phyloP scores from a whole-genome alignment of 2,888 invertebrate genomes.

The Harpagoxenus sublaevis region DNA sequence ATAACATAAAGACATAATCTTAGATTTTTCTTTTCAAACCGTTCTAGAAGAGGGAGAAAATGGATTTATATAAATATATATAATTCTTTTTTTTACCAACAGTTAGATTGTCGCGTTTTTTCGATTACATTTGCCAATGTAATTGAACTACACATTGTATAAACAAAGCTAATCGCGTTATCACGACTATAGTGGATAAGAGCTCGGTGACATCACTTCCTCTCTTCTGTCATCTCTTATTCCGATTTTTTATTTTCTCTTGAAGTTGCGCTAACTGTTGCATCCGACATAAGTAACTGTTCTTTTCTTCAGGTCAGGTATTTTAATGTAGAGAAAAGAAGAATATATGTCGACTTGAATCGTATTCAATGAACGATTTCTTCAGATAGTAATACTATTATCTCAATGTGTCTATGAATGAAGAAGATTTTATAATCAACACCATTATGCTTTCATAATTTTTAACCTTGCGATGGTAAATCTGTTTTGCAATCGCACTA shows the following conservation, averaged over 20 bases:
- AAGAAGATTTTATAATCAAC: constrained; percentile 2
- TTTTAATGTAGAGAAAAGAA: constrained; percentile 58
- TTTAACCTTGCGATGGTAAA: not conserved
- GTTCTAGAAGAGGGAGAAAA: not conserved
- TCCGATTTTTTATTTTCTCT: constrained; percentile 4
- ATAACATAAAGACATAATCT: not conserved
- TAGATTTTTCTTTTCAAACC: not conserved
- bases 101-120: not conserved
- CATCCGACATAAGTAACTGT: constrained; percentile 60
- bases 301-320: constrained; percentile 65
- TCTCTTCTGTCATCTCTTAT: not conserved
- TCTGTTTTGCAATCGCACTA: constrained; percentile 29
- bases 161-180: not conserved
- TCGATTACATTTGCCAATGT: not conserved
- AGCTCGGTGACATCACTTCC: not conserved
- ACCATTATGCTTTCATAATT: constrained; percentile 19
- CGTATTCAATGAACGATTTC: not conserved
- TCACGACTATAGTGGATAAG: not conserved
- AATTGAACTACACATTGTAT: not conserved
- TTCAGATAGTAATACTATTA: not conserved
- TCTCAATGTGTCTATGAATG: not conserved
- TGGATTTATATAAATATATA: not conserved
- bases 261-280: not conserved
- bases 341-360: not conserved
- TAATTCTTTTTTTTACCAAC: not conserved